These are phyloP conservation scores for Pristionchus entomophagus DNA, from an alignment of 2,888 invertebrate genomes.

Conservation along the genomic window DNA sequence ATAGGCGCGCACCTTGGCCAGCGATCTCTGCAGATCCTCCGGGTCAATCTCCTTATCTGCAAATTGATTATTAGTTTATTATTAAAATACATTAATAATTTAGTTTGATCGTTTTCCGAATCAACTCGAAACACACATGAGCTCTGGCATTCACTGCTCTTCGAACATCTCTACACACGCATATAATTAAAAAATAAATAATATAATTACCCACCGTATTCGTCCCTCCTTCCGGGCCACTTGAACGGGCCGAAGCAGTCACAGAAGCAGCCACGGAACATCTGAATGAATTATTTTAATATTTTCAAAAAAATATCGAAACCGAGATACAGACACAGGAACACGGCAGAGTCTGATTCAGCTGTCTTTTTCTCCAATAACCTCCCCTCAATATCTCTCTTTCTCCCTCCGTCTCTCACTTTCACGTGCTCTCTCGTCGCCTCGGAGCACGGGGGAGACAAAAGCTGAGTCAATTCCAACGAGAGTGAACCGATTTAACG, in stretches of 20 bases:
- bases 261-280: conserved; percentile 64
- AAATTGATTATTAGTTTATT: neutral
- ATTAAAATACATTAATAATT: neutral
- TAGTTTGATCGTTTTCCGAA: no score
- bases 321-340: neutral
- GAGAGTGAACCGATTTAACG: conserved; percentile 31
- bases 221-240: conserved; percentile 52
- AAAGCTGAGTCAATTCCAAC: conserved; percentile 36
- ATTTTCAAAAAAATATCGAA: neutral
- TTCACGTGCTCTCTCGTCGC: neutral
- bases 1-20: conserved; percentile 42
- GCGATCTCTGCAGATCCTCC: conserved; percentile 8
- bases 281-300: conserved; percentile 52
- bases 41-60: conserved; percentile 44
- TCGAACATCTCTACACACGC: no score
- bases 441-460: neutral
- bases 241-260: conserved; percentile 63
- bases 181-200: neutral
- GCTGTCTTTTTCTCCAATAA: neutral
- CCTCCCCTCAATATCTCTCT: neutral
- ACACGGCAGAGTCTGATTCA: conserved; percentile 7
- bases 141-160: no score
- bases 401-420: conserved; percentile 4
- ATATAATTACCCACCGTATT: conserved; percentile 50
- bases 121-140: no score